Conservation (phyloP, 92 coral and sea anemone species). For the Parazoanthus swiftii region DNA sequence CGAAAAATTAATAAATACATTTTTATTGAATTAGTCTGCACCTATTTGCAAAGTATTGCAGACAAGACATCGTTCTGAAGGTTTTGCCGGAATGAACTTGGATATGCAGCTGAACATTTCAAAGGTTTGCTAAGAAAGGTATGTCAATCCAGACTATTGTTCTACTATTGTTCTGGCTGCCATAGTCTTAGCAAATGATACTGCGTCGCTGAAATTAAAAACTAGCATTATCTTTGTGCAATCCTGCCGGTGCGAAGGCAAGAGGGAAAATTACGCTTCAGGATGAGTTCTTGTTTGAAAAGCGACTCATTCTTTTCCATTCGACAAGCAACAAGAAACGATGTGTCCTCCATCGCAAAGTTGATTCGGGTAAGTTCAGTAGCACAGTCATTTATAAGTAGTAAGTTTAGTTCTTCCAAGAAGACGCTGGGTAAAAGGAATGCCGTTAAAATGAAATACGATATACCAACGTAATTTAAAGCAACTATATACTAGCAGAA, state of each 20-base stretch:
- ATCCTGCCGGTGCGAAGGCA: neutral
- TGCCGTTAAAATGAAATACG: too few relatives aligned
- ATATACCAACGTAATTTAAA: too few relatives aligned
- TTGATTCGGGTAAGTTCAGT: constrained; percentile 62
- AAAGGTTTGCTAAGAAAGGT: neutral
- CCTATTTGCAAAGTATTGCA: neutral
- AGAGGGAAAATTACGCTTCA: neutral
- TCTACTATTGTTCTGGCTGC: neutral
- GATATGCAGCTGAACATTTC: neutral
- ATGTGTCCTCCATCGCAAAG: constrained; percentile 72
- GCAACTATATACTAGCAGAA: neutral
- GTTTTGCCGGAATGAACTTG: neutral
- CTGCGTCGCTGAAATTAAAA: too few relatives aligned
- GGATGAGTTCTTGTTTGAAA: constrained; percentile 17
- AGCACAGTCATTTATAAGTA: neutral
- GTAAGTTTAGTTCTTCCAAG: neutral
- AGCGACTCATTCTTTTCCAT: constrained; percentile 7
- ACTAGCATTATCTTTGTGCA: neutral
- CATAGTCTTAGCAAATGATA: too few relatives aligned
- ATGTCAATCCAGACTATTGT: neutral
- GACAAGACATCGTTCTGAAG: neutral
- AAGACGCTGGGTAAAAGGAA: neutral
- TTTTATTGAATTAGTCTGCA: neutral
- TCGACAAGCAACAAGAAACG: constrained; percentile 55
- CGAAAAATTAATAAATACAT: too few relatives aligned